Conservation (phyloP, 2,888 invertebrate species). For the Agrotis exclamationis region DNA sequence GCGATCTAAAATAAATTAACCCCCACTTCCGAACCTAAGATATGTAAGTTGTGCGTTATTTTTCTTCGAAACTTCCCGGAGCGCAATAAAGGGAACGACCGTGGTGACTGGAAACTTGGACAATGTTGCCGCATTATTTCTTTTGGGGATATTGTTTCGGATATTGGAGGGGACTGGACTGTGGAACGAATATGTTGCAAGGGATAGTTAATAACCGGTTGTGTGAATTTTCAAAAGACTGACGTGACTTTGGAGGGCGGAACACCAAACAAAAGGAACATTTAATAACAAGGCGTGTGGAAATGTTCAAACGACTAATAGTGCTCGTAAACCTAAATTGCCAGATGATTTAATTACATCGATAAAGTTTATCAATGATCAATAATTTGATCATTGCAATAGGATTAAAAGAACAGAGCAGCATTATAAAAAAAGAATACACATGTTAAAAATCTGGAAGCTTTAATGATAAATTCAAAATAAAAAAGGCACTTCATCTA, state of each 20-base stretch:
- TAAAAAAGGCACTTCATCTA: background rate
- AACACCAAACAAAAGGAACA: no score
- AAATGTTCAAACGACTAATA: no score
- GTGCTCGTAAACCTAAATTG: no score
- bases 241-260: no score
- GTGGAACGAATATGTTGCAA: constrained; percentile 7
- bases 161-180: constrained; percentile 3
- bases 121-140: constrained; percentile 42
- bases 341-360: no score
- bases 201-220: background rate
- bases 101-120: constrained; percentile 59
- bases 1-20: constrained; percentile 70
- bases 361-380: no score
- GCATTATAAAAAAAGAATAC: no score
- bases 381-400: no score
- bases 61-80: constrained; percentile 70
- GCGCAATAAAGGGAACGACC: constrained; percentile 51
- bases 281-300: no score
- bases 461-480: no score
- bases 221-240: background rate
- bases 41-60: constrained; percentile 73
- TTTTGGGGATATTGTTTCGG: constrained; percentile 25
- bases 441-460: no score
- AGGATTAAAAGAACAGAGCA: no score
- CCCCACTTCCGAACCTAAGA: constrained; percentile 55